These are phyloP conservation scores for Himalopsyche phryganea DNA, from an alignment of 1,140 invertebrate genomes.

Conservation along the genomic window DNA sequence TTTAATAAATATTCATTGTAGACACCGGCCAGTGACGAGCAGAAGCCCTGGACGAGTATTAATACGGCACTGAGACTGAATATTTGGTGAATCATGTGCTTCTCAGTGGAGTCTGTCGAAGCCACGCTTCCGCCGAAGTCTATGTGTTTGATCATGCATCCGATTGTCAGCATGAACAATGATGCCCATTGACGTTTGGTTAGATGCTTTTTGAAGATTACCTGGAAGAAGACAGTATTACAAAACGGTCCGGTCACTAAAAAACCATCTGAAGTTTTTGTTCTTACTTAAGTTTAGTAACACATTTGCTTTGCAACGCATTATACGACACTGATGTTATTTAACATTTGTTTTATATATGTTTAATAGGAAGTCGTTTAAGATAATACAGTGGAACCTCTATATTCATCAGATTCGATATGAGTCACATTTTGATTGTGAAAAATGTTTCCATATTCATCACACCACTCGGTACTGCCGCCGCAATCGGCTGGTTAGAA, in stretches of 20 bases:
- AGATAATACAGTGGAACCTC: no score
- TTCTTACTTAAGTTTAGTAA: no score
- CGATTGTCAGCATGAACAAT: constrained; percentile 77
- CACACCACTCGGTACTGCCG: no score
- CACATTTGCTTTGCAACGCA: no score
- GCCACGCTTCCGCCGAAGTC: constrained; percentile 53
- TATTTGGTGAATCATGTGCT: constrained; percentile 41
- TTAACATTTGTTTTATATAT: no score
- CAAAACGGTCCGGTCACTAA: background rate
- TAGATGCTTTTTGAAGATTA: constrained; percentile 83
- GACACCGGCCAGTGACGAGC: constrained; percentile 90
- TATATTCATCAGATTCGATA: no score
- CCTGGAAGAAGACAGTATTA: constrained; percentile 54
- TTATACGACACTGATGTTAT: no score
- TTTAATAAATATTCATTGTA: constrained; percentile 96
- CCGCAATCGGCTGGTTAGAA: no score
- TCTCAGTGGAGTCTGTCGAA: constrained; percentile 26
- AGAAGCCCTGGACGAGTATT: constrained; percentile 81
- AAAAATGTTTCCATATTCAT: no score
- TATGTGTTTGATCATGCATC: constrained; percentile 90
- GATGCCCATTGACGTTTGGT: constrained; percentile 87
- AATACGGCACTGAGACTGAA: constrained; percentile 69
- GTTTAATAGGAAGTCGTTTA: no score
- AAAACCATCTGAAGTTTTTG: no score
- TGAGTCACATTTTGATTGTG: no score